A percentile compares a stretch with the other conserved stretches of the same genome.
phyloP scores from a whole-genome alignment of 2,797 vertebrate genomes.

The Loriculus beryllinus region DNA sequence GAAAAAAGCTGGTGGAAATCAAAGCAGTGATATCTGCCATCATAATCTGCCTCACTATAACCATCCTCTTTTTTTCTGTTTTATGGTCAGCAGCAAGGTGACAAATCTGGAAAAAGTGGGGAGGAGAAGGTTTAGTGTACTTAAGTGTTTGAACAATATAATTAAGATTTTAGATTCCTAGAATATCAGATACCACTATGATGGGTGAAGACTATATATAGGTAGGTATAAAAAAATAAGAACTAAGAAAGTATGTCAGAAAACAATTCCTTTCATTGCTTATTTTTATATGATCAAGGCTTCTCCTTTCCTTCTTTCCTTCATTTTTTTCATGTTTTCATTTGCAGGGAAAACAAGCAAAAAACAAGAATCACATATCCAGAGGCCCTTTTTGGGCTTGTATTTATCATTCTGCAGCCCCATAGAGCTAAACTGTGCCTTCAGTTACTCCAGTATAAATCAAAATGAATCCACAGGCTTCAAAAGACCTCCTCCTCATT shows the following conservation, averaged over 20 bases:
- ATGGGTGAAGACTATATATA: background rate
- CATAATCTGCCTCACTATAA: background rate
- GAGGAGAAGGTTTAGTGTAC: background rate
- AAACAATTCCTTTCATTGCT: background rate
- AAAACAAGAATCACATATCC: background rate
- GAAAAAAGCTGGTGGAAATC: background rate
- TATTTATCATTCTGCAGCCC: conserved; percentile 13
- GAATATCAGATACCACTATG: background rate
- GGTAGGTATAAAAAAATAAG: background rate
- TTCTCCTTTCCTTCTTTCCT: background rate
- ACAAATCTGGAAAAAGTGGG: background rate
- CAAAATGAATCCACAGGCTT: background rate
- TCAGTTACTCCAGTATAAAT: conserved; percentile 30
- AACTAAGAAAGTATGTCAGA: background rate
- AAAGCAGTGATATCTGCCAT: background rate
- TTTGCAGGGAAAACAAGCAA: background rate
- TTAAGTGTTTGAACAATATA: background rate
- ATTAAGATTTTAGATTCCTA: background rate
- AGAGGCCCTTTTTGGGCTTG: background rate
- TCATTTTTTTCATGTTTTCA: too few species aligned
- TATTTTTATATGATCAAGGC: background rate
- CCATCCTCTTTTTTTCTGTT: background rate
- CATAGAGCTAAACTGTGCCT: background rate
- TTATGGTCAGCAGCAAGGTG: background rate
- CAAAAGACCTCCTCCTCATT: conserved; percentile 31